Conservation (phyloP, 2,888 invertebrate genomes). For the Germaria angustata region DNA sequence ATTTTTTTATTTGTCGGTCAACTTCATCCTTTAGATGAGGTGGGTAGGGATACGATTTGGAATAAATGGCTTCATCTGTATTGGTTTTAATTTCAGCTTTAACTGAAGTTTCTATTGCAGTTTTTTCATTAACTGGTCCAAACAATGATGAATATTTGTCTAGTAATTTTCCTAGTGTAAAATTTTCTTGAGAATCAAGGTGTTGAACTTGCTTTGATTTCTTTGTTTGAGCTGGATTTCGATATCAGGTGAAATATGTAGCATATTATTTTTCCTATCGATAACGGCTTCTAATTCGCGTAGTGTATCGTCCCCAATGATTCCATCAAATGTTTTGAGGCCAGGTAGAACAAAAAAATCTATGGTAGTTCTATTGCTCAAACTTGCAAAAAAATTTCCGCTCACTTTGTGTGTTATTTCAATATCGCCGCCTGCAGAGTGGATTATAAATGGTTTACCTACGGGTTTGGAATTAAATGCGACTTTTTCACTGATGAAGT, state of each 20-base stretch:
- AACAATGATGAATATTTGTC: slow-evolving; percentile 16
- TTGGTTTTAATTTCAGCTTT: slow-evolving; percentile 74
- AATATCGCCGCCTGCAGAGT: neutral
- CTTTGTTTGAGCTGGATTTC: neutral
- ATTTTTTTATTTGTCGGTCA: neutral
- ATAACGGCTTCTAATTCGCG: slow-evolving; percentile 6
- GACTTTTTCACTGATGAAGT: neutral
- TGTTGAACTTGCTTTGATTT: neutral
- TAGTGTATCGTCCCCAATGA: slow-evolving; percentile 9
- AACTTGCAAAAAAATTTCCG: slow-evolving; percentile 6
- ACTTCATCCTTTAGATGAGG: neutral
- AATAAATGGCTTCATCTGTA: neutral
- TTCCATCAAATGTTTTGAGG: too few species aligned
- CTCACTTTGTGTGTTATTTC: slow-evolving; percentile 7
- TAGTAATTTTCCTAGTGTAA: neutral
- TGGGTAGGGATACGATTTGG: neutral
- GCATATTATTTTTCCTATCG: neutral
- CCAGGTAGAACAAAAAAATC: slow-evolving; percentile 15
- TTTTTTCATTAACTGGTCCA: slow-evolving; percentile 40
- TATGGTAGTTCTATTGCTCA: slow-evolving; percentile 3
- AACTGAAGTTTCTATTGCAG: slow-evolving; percentile 52
- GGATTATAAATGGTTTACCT: neutral
- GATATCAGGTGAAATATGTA: slow-evolving; percentile 13
- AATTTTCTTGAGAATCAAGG: neutral
- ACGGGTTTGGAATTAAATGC: slow-evolving; percentile 1